Evolutionary conservation across 2,888 invertebrate species (phyloP).

Genomic region (Dicyrtoma fusca): DNA sequence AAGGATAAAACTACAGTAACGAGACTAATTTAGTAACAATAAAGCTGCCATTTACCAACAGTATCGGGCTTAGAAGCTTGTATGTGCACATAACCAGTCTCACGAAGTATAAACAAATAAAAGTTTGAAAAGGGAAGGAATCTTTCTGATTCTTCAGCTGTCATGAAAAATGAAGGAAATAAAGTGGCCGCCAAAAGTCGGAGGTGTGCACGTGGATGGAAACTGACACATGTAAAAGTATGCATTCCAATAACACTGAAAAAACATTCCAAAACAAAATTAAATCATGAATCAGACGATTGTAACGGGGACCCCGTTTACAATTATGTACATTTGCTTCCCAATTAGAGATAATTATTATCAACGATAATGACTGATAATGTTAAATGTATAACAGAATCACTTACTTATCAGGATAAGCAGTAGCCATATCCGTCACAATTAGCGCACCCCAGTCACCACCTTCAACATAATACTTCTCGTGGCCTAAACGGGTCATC

Average conservation of each 20-base stretch:
- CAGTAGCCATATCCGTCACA: conserved; percentile 59
- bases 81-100: conserved; percentile 69
- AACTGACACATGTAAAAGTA: conserved; percentile 66
- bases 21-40: not conserved
- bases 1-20: too few species aligned
- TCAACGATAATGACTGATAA: too few species aligned
- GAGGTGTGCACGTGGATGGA: conserved; percentile 57
- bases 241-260: conserved; percentile 66
- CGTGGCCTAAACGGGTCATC: conserved; percentile 61
- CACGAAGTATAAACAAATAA: conserved; percentile 58
- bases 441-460: conserved; percentile 64
- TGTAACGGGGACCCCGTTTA: too few species aligned
- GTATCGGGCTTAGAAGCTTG: conserved; percentile 90
- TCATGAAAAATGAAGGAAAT: conserved; percentile 56
- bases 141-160: conserved; percentile 56
- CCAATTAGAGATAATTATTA: too few species aligned
- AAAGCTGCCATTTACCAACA: conserved; percentile 67
- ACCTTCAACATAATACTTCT: conserved; percentile 62
- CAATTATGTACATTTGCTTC: too few species aligned
- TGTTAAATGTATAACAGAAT: too few species aligned
- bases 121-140: conserved; percentile 57
- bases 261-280: not conserved
- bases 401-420: conserved; percentile 57
- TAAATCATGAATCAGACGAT: too few species aligned
- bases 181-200: conserved; percentile 57